Evolutionary conservation across 2,113 vertebrate species (phyloP).

Genomic region (Catharus bicknelli): DNA sequence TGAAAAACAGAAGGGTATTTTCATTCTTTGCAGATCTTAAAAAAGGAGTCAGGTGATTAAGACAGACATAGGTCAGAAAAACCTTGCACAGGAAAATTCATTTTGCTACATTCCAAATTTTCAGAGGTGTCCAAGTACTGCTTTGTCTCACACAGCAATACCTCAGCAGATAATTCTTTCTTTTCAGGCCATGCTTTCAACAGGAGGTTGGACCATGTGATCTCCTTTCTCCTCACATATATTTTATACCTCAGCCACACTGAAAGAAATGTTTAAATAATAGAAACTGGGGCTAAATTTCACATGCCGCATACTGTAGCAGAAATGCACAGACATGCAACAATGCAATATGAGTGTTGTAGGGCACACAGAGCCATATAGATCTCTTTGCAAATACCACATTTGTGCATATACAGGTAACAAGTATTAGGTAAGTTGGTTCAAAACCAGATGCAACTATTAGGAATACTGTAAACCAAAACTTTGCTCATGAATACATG

Average conservation of each 20-base stretch:
- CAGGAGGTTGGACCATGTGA: background rate
- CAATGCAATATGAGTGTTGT: background rate
- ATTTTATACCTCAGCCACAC: background rate
- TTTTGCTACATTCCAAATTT: background rate
- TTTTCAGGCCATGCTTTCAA: background rate
- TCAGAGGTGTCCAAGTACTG: background rate
- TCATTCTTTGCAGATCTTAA: background rate
- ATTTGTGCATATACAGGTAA: background rate
- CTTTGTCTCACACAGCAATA: background rate
- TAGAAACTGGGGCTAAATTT: background rate
- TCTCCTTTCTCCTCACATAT: background rate
- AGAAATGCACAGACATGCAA: background rate
- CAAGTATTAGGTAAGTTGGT: background rate
- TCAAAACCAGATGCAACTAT: background rate
- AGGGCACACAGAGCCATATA: background rate
- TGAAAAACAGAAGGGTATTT: background rate
- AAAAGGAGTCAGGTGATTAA: background rate
- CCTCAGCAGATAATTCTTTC: background rate
- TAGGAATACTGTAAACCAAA: background rate
- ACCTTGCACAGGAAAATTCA: background rate
- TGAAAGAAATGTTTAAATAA: background rate
- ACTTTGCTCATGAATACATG: background rate
- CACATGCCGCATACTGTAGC: fast-evolving
- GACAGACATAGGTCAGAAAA: background rate
- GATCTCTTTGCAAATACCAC: background rate